Evolutionary conservation across 2,113 vertebrate species (phyloP).

Genomic region (Hymenochirus boettgeri): DNA sequence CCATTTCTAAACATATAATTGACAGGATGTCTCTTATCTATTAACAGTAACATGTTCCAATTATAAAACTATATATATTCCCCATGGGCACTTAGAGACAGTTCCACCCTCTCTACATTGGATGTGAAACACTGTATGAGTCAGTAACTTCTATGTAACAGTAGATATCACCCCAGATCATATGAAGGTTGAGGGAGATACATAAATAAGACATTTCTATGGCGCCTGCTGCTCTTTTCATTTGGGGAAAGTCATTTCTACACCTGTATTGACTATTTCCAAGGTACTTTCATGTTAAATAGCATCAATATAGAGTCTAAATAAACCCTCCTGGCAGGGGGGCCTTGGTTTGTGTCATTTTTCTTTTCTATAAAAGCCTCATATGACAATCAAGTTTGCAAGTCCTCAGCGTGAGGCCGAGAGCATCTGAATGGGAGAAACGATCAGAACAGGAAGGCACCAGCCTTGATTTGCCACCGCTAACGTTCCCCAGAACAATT

Average conservation of each 20-base stretch:
- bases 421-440: slow-evolving; percentile 22
- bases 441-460: slow-evolving; percentile 14
- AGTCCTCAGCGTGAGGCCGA: slow-evolving; percentile 4
- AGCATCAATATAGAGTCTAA: slow-evolving; percentile 19
- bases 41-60: no score
- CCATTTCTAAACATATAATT: no score
- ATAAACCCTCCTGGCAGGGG: slow-evolving; percentile 24
- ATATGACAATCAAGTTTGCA: slow-evolving; percentile 27
- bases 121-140: no score
- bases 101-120: no score
- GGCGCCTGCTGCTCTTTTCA: not conserved
- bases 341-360: slow-evolving; percentile 2
- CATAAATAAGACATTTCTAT: no score
- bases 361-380: slow-evolving; percentile 16
- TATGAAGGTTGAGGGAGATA: no score
- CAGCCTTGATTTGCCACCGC: slow-evolving; percentile 11
- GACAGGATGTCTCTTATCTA: no score
- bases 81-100: no score
- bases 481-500: slow-evolving; percentile 16
- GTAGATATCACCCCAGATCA: no score
- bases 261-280: slow-evolving; percentile 13
- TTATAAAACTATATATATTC: no score
- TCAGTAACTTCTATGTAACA: no score
- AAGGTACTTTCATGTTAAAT: not conserved
- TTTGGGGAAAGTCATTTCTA: slow-evolving; percentile 4